Evolutionary conservation across 2,797 vertebrate species (phyloP).

Genomic region (Aeoliscus strigatus): DNA sequence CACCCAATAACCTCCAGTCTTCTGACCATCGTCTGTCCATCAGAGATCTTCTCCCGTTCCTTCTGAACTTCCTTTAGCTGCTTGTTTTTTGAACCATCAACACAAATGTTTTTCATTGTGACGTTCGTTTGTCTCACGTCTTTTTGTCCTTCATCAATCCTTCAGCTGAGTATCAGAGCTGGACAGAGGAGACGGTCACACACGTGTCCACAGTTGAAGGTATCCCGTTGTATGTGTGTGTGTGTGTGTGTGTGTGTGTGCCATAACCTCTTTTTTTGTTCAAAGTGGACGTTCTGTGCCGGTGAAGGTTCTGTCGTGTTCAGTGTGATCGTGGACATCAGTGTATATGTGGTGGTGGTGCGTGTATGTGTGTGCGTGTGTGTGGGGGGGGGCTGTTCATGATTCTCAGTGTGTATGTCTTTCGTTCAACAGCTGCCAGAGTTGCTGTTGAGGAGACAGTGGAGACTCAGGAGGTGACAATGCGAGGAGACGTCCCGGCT

Average conservation of each 20-base stretch:
- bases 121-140: conserved; percentile 18
- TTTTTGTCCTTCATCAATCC: conserved; percentile 39
- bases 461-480: conserved; percentile 56
- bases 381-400: no score
- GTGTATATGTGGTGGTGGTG: no score
- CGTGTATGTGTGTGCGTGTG: no score
- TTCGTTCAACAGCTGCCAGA: conserved; percentile 52
- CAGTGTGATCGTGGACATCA: no score
- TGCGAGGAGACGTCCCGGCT: conserved; percentile 55
- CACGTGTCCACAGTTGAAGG: conserved; percentile 61
- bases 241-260: neutral
- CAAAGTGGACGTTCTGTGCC: neutral
- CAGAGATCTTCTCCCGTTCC: no score
- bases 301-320: no score
- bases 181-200: conserved; percentile 65
- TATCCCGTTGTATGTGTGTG: conserved; percentile 33
- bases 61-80: no score
- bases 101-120: no score
- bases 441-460: conserved; percentile 68
- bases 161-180: conserved; percentile 67
- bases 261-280: neutral
- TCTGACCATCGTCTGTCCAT: no score
- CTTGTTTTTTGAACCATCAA: no score
- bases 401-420: no score
- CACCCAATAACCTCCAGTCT: no score